Conservation (phyloP, 1,140 invertebrate species). For the Proales similis region DNA sequence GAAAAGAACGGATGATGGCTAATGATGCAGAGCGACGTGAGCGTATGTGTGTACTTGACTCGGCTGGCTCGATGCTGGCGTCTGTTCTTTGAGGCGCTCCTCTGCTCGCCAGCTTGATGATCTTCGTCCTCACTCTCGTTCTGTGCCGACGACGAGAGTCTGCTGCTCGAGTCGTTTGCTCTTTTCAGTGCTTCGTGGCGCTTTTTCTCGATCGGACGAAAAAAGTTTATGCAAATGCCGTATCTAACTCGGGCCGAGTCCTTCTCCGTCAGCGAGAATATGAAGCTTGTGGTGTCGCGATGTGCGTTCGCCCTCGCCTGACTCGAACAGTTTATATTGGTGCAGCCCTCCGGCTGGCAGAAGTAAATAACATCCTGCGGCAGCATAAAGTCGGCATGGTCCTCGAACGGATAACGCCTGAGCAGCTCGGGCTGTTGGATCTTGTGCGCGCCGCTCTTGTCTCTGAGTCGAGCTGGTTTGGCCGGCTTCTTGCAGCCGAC, state of each 20-base stretch:
- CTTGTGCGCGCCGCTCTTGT: constrained; percentile 39
- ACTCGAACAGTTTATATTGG: constrained; percentile 67
- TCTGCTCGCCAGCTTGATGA: background rate
- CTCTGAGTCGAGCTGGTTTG: constrained; percentile 25
- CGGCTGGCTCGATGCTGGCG: constrained; percentile 41
- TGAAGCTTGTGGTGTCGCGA: constrained; percentile 86
- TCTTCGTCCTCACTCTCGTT: constrained; percentile 5
- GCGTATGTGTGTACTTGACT: constrained; percentile 59
- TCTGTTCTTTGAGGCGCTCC: constrained; percentile 26
- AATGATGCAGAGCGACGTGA: constrained; percentile 92
- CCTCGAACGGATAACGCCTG: constrained; percentile 85
- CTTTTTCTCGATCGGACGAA: constrained; percentile 54
- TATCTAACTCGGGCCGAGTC: constrained; percentile 74
- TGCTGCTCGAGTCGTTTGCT: background rate
- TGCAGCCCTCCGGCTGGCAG: constrained; percentile 96
- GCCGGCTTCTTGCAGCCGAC: constrained; percentile 72
- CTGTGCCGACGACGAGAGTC: background rate
- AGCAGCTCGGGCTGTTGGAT: constrained; percentile 52
- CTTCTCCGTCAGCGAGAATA: constrained; percentile 97
- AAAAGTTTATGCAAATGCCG: constrained; percentile 97
- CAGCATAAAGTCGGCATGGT: constrained; percentile 89
- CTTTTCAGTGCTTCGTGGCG: constrained; percentile 52
- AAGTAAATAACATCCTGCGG: constrained; percentile 97
- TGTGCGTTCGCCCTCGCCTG: constrained; percentile 58
- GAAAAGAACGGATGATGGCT: constrained; percentile 99